Evolutionary conservation across 2,113 vertebrate genomes (phyloP), one percentile per base, ranked within the genome.

Genomic region (Dolichotis patagonum): DNA sequence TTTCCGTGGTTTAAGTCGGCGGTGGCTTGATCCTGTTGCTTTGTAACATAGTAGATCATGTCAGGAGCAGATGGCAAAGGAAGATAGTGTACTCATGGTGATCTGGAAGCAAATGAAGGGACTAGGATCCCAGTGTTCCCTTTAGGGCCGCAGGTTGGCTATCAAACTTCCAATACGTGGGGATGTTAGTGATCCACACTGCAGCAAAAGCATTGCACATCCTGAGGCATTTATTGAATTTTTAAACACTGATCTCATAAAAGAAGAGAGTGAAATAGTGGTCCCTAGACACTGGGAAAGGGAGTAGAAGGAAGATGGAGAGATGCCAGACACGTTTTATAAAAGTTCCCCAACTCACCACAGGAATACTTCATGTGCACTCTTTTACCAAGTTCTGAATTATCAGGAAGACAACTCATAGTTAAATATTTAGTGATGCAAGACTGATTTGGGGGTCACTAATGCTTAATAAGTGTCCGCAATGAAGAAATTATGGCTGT

Each of bases 121-220:
- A 0, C 26, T 17, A 20, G 30, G 0, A 7, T 80, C n/a, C 30
- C 49, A 35, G 3, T 7, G 46, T 4, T 16, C 13, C 5, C 13
- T 30, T 49, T 32, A 85, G n/a, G 14, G 13, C 0, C 32, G 9
- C 43, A 77, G 16, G 12, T 35, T 56, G 20, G 38, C 35, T 13
- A 35, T 38, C 8, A 83, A 17, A 46, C 38, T 2, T 43, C 22
- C 16, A 41, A 26, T 0, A 77, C 58, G n/a, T 38, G 28, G 19
- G 20, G 26, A 17, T 14, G 65, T 43, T 56, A n/a, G 35, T 19
- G 5, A 80, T 46, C 24, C 14, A 46, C 60, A n/a, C 20, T 67
- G 2, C 28, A 67, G 14, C 19, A 67, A 62, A 49, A 56, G 86
- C 9, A 43, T 17, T 43, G 30, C 0, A 13, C 22, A 22, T 35